Evolutionary conservation across 2,797 vertebrate genomes (phyloP).

Genomic region (Pelochelys cantorii): DNA sequence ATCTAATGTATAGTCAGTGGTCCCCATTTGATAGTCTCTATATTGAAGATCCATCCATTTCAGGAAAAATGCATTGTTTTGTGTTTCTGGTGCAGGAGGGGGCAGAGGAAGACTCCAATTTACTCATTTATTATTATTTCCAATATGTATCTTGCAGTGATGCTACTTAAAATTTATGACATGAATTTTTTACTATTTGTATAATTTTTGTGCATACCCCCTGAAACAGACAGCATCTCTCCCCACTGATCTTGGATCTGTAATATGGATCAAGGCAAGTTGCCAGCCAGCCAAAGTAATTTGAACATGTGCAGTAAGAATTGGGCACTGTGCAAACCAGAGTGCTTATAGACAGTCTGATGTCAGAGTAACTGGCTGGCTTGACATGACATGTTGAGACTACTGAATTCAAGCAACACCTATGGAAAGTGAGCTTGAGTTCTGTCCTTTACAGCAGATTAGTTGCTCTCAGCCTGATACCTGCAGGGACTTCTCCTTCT

Average conservation of each 20-base stretch:
- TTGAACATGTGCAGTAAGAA: neutral
- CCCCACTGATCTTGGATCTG: neutral
- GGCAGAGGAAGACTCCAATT: too few relatives aligned
- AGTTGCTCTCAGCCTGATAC: neutral
- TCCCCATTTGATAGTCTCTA: neutral
- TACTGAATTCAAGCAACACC: neutral
- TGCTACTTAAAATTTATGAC: neutral
- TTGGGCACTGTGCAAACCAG: neutral
- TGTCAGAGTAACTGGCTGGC: neutral
- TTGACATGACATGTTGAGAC: neutral
- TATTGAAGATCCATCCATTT: too few relatives aligned
- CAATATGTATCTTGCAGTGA: too few relatives aligned
- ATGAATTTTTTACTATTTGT: neutral
- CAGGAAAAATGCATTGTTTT: too few relatives aligned
- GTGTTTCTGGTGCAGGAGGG: too few relatives aligned
- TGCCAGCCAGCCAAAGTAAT: neutral
- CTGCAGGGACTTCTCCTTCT: neutral
- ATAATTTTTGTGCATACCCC: neutral
- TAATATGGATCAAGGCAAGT: neutral
- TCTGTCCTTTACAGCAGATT: rapidly evolving
- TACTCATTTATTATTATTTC: too few relatives aligned
- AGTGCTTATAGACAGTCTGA: neutral
- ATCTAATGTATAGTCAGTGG: neutral
- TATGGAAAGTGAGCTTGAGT: rapidly evolving
- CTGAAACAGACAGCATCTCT: neutral